phyloP scores from a whole-genome alignment of 2,113 vertebrate genomes.

The Odocoileus virginianus region DNA sequence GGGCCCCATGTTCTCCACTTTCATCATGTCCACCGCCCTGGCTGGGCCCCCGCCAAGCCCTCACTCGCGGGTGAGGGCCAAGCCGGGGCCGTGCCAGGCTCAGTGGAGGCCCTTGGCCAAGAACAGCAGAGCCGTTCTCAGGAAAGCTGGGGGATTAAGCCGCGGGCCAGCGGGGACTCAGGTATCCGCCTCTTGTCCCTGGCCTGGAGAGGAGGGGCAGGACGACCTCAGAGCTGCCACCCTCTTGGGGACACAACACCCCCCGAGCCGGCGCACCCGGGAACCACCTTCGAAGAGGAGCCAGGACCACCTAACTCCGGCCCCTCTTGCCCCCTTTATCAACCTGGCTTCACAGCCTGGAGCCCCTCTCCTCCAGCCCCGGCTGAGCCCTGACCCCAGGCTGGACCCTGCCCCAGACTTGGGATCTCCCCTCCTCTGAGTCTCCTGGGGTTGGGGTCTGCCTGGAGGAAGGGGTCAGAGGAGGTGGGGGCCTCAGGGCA shows the following conservation, averaged over 20 bases:
- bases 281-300: not conserved
- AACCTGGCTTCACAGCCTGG: not conserved
- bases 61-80: conserved; percentile 36
- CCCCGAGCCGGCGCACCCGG: fast-evolving
- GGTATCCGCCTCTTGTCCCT: not conserved
- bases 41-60: conserved; percentile 46
- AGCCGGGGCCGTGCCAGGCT: conserved; percentile 69
- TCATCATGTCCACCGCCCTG: not conserved
- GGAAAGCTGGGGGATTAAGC: conserved; percentile 72
- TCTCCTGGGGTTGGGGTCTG: not conserved
- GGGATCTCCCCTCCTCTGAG: not conserved
- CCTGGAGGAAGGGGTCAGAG: not conserved
- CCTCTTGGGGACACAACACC: not conserved
- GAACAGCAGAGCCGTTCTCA: conserved; percentile 69
- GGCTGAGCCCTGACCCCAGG: not conserved
- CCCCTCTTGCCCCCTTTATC: too few species aligned
- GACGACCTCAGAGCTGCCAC: not conserved
- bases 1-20: not conserved
- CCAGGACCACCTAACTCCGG: not conserved
- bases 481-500: not conserved
- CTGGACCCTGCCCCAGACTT: not conserved
- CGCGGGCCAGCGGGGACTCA: not conserved
- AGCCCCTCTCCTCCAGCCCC: fast-evolving
- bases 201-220: not conserved
- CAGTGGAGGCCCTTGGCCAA: conserved; percentile 55